A percentile compares a stretch with the other conserved stretches of the same genome.
Conservation (phyloP, 2,113 vertebrate species). For the Neogobius melanostomus region DNA sequence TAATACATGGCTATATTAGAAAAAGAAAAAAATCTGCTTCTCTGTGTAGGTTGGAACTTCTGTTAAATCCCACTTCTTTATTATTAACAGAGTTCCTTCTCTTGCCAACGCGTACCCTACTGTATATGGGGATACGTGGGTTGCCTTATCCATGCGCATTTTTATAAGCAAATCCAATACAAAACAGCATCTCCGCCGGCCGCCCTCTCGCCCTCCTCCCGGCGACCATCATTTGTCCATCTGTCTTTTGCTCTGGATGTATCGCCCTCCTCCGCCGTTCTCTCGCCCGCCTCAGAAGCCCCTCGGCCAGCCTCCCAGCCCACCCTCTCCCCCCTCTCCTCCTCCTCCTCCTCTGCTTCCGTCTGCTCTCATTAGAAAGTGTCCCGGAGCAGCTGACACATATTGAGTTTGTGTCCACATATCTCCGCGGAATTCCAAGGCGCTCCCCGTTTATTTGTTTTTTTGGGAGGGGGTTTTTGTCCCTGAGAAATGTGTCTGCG, state of each 20-base stretch:
- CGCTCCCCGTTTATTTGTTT: not conserved
- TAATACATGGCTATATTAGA: no score
- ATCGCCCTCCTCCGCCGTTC: conserved; percentile 3
- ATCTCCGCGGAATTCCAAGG: conserved; percentile 17
- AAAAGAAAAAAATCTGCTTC: no score
- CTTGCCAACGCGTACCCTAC: no score
- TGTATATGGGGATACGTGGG: not conserved
- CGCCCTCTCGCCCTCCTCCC: not conserved
- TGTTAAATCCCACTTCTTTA: not conserved
- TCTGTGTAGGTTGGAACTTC: no score
- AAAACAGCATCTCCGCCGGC: not conserved
- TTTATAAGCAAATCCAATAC: conserved; percentile 1
- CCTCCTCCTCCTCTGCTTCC: conserved; percentile 11
- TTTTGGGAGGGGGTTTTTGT: not conserved
- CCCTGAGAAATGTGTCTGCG: not conserved
- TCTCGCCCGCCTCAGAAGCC: conserved; percentile 4
- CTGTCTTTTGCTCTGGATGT: conserved; percentile 14
- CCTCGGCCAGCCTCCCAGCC: conserved; percentile 16
- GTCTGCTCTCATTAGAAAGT: conserved; percentile 49
- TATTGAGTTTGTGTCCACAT: conserved; percentile 38
- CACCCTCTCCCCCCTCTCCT: conserved; percentile 9
- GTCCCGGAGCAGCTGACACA: conserved; percentile 37
- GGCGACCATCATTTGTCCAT: conserved; percentile 12
- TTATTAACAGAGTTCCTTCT: no score
- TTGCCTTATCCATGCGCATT: not conserved